Conservation (phyloP, 2,797 vertebrate genomes). For the Lagodon rhomboides region DNA sequence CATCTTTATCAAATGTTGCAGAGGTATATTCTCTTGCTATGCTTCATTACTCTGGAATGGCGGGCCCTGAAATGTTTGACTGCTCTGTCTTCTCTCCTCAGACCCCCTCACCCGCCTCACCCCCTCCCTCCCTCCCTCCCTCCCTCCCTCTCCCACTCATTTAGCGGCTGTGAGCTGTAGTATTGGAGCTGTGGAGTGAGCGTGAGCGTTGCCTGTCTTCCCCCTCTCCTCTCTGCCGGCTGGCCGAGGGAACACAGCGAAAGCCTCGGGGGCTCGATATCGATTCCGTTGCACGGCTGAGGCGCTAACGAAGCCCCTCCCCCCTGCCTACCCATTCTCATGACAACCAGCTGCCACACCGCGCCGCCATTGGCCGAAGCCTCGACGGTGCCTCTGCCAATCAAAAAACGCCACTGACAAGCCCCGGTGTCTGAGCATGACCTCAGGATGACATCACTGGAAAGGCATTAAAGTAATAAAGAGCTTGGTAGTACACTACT, state of each 20-base stretch:
- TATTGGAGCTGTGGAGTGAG: constrained; percentile 71
- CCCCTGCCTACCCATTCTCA: constrained; percentile 71
- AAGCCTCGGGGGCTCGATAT: constrained; percentile 75
- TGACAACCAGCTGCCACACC: constrained; percentile 79
- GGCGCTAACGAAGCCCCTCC: constrained; percentile 79
- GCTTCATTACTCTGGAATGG: constrained; percentile 99
- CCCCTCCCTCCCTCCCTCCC: not conserved
- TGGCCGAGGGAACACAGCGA: constrained; percentile 65
- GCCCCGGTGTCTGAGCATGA: constrained; percentile 72
- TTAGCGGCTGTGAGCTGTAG: constrained; percentile 77
- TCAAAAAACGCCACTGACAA: constrained; percentile 77
- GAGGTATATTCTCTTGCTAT: constrained; percentile 98
- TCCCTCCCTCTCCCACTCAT: constrained; percentile 57
- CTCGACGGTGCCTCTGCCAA: constrained; percentile 74
- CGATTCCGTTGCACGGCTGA: constrained; percentile 74
- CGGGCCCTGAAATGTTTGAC: constrained; percentile 97
- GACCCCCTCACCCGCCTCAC: constrained; percentile 40
- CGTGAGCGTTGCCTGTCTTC: constrained; percentile 67
- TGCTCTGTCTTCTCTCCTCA: constrained; percentile 85
- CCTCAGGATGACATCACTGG: constrained; percentile 84
- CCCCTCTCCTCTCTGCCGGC: constrained; percentile 56
- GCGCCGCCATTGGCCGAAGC: constrained; percentile 72
- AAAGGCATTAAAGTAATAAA: constrained; percentile 83
- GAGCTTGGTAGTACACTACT: constrained; percentile 79
- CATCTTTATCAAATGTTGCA: constrained; percentile 99